These are phyloP conservation scores for Clusia tigrina DNA, from an alignment of 2,888 invertebrate species.

Conservation along the genomic window DNA sequence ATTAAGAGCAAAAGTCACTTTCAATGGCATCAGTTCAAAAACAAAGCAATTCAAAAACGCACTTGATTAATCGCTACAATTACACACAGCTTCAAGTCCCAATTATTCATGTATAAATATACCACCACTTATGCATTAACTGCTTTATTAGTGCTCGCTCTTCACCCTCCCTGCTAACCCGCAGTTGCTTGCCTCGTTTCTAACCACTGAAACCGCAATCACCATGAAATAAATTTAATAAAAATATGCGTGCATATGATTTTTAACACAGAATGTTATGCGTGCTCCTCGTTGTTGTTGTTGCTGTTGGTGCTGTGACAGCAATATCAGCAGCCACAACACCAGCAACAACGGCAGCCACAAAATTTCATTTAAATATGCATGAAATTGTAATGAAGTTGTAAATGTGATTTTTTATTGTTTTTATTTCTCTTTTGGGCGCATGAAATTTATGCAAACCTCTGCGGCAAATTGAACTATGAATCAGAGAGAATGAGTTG, in stretches of 20 bases:
- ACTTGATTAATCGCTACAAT: too few species aligned
- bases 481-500: too few species aligned
- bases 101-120: too few species aligned
- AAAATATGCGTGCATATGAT: background rate
- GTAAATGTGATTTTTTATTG: constrained; percentile 45
- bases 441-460: background rate
- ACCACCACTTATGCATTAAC: too few species aligned
- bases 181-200: constrained; percentile 6
- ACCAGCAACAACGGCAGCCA: constrained; percentile 51
- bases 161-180: too few species aligned
- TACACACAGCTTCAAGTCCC: too few species aligned
- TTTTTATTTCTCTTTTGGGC: constrained; percentile 21
- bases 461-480: background rate
- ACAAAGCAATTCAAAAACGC: too few species aligned
- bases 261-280: background rate
- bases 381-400: constrained; percentile 41
- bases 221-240: constrained; percentile 29
- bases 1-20: too few species aligned
- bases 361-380: constrained; percentile 55
- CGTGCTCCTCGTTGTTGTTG: background rate
- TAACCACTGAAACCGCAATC: constrained; percentile 28
- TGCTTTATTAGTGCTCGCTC: too few species aligned
- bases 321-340: too few species aligned
- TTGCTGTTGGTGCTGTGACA: constrained; percentile 33
- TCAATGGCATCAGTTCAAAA: too few species aligned